phyloP scores from a whole-genome alignment of 1,140 invertebrate species.

The Papilio glaucus region DNA sequence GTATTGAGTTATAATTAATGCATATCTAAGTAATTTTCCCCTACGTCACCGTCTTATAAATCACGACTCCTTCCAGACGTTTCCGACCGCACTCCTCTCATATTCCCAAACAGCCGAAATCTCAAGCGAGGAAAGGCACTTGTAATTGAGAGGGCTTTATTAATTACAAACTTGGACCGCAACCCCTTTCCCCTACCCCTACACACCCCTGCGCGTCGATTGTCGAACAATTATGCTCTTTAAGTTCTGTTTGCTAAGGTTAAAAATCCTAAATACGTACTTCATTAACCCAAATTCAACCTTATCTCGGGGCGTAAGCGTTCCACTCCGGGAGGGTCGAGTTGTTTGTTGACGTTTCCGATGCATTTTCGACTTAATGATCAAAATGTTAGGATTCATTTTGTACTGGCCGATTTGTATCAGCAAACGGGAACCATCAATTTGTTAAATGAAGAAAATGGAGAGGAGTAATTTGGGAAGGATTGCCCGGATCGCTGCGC shows the following conservation, averaged over 20 bases:
- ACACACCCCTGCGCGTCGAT: slow-evolving; percentile 44
- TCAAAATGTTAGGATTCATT: slow-evolving; percentile 48
- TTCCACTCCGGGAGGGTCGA: slow-evolving; percentile 39
- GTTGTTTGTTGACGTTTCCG: slow-evolving; percentile 38
- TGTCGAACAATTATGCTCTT: slow-evolving; percentile 62
- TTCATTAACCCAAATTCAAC: slow-evolving; percentile 65
- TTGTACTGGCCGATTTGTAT: slow-evolving; percentile 41
- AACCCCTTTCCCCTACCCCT: slow-evolving; percentile 49
- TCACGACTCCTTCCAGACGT: slow-evolving; percentile 33
- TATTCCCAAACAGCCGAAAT: slow-evolving; percentile 53
- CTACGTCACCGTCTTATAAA: slow-evolving; percentile 28
- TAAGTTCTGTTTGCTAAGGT: slow-evolving; percentile 62
- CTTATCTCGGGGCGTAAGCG: slow-evolving; percentile 78
- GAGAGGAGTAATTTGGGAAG: slow-evolving; percentile 76
- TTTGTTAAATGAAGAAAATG: slow-evolving; percentile 83
- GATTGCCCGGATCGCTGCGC: slow-evolving; percentile 61
- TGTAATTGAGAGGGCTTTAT: slow-evolving; percentile 83
- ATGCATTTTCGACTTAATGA: slow-evolving; percentile 55
- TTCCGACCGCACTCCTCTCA: slow-evolving; percentile 13
- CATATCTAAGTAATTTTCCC: background rate
- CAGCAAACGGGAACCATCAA: slow-evolving; percentile 69
- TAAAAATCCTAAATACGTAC: slow-evolving; percentile 61
- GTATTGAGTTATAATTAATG: background rate
- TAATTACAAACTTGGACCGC: slow-evolving; percentile 82
- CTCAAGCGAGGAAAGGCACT: slow-evolving; percentile 72